Evolutionary conservation across 2,888 invertebrate genomes (phyloP).

Genomic region (Dasypolia templi): DNA sequence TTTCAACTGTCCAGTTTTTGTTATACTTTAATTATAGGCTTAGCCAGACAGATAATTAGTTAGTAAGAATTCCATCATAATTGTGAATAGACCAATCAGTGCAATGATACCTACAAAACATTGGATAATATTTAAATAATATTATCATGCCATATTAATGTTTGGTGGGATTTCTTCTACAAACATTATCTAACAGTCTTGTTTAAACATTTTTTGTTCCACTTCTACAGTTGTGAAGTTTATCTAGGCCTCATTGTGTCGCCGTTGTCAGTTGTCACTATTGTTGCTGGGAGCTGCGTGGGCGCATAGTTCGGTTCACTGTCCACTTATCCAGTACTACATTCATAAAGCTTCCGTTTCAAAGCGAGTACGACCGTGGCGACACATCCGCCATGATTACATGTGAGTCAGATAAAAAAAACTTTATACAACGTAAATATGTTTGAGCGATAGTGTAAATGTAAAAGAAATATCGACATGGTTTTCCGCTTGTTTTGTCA

Average conservation of each 20-base stretch:
- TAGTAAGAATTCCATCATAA: neutral
- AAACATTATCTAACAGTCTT: constrained; percentile 13
- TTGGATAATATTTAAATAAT: neutral
- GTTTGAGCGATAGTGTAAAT: constrained; percentile 50
- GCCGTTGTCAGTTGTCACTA: constrained; percentile 46
- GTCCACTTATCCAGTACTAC: constrained; percentile 83
- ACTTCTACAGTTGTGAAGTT: constrained; percentile 25
- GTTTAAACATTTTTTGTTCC: constrained; percentile 10
- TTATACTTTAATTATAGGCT: neutral
- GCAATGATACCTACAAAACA: neutral
- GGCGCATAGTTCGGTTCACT: constrained; percentile 78
- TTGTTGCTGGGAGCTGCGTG: constrained; percentile 67
- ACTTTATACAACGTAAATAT: constrained; percentile 47
- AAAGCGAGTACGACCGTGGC: constrained; percentile 67
- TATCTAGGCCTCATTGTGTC: constrained; percentile 52
- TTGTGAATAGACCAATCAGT: neutral
- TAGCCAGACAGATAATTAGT: neutral
- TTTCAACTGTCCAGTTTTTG: neutral
- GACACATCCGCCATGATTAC: constrained; percentile 83
- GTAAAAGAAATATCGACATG: constrained; percentile 17
- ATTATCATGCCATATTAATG: neutral
- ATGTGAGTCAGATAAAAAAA: constrained; percentile 67
- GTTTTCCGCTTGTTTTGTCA: constrained; percentile 14
- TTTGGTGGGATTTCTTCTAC: constrained; percentile 7
- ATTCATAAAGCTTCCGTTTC: constrained; percentile 80